Base-by-base conservation (phyloP, 2,888 invertebrate species). In the Bembecia ichneumoniformis region DNA sequence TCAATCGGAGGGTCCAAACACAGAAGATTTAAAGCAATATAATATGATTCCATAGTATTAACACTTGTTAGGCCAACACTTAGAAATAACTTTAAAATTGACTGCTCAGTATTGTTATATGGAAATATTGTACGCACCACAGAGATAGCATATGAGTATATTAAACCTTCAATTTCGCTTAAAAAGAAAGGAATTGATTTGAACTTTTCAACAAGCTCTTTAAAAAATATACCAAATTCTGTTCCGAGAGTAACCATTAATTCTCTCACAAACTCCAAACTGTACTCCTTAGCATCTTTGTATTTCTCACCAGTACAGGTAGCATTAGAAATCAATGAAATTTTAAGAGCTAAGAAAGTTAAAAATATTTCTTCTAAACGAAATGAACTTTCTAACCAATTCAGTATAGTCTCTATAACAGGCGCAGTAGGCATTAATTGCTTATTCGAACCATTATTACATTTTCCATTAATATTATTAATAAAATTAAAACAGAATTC, bases 321-420 rank as follows among this genome's bases (percentile, higher is more conserved):
- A 3, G 56, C 50, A 49, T 59, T 60, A 48, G 62, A 58, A 4
- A 48, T 50, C 13, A 60, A 50, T 9, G 56, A 51, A 4, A 72
- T 43, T 28, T 55, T 49, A 43, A 73, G 52, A 10, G 60, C 51
- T 74, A 69, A 74, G n/a, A 61, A 14, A n/a, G 49, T 34, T 5
- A 59, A 52, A 50, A 71, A 73, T 14, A 59, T 59, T 46, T 66
- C 58, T 35, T 63, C 49, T 7, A 57, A 34, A 3, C 55, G 52
- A 36, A 66, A 54, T 15, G 44, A 46, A 11, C 52, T 56, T 36
- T 51, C 51, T 13, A 69, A 51, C 14, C 48, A 51, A 35, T 54
- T 43, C 9, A 68, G 35, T 35, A 73, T 51, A 9, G 43, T 48
- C 35, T 63, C 60, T 50, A 69, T 57, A 35, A 74, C 40, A 1